phyloP scores from a whole-genome alignment of 2,113 vertebrate genomes.

The Ginglymostoma cirratum region DNA sequence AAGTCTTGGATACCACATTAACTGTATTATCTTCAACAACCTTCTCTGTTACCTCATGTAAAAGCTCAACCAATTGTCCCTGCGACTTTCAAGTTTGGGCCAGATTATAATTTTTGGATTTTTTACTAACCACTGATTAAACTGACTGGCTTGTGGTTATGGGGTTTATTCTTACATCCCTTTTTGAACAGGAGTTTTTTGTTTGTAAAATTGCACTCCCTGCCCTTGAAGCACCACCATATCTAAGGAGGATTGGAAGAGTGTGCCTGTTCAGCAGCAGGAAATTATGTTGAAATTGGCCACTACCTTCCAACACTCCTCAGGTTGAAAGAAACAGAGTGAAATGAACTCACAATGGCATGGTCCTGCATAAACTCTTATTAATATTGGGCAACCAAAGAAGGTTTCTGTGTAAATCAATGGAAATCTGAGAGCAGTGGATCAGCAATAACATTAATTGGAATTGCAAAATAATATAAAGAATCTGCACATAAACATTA shows the following conservation, averaged over 20 bases:
- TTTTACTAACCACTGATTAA: not conserved
- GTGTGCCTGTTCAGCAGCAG: not conserved
- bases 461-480: constrained; percentile 19
- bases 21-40: no score
- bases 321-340: not conserved
- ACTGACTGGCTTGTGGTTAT: not conserved
- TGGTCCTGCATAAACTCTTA: not conserved
- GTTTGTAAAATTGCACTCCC: not conserved
- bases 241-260: not conserved
- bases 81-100: no score
- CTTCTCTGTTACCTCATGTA: no score
- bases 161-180: no score
- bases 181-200: not conserved
- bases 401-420: constrained; percentile 21
- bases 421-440: not conserved
- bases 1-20: no score
- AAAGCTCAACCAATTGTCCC: not conserved
- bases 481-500: not conserved
- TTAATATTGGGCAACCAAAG: not conserved
- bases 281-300: not conserved
- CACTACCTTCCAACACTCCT: not conserved
- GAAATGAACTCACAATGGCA: not conserved
- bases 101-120: no score
- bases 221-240: not conserved
- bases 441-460: constrained; percentile 7